Evolutionary conservation across 1,140 invertebrate genomes (phyloP), one percentile per base, ranked within the genome.

Genomic region (Lethrus apterus): DNA sequence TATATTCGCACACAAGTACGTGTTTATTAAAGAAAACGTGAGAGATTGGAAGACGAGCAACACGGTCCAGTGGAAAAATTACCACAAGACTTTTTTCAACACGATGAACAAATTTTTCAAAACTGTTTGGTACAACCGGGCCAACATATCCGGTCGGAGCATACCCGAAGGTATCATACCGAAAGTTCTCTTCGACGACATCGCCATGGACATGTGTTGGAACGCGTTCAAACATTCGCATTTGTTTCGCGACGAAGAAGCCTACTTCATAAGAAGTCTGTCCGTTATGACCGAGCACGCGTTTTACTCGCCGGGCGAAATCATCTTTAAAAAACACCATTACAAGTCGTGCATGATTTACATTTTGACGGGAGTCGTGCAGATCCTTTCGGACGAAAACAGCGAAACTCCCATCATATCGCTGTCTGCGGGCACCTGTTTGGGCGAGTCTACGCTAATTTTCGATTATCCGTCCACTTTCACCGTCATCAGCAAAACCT

Each of bases 371-470:
- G 52, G 52, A 1, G 38, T 54, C 8, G 8, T 54, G 19, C 52
- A 54, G 26, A 34, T 54, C 1, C 29, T 51, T n/a, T 54, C 52
- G 2, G 44, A 47, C 10, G 52, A 54, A 29, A 48, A 54, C 30
- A 30, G 45, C 15, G 52, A 54, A 32, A 51, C 52, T 1, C 44
- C 52, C 1, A 50, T 54, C 5, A 11, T 54, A 30, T 47, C 44
- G 0, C 19, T 54, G 3, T 46, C 38, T 14, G 44, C 40, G 0
- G 52, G 52, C 11, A 54, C 44, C 20, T 40, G 48, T 29, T 17
- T 54, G 1, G 52, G 52, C 1, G 52, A 51, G 35, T 47, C 48
- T 2, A 47, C 40, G 2, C 19, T 54, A 4, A 31, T 54, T 11
- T 7, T 47, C 2, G 43, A 43, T 17, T 51, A 54, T 45, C 32